These are phyloP conservation scores for Platanista minor DNA, from an alignment of 2,113 vertebrate genomes.

Conservation along the genomic window DNA sequence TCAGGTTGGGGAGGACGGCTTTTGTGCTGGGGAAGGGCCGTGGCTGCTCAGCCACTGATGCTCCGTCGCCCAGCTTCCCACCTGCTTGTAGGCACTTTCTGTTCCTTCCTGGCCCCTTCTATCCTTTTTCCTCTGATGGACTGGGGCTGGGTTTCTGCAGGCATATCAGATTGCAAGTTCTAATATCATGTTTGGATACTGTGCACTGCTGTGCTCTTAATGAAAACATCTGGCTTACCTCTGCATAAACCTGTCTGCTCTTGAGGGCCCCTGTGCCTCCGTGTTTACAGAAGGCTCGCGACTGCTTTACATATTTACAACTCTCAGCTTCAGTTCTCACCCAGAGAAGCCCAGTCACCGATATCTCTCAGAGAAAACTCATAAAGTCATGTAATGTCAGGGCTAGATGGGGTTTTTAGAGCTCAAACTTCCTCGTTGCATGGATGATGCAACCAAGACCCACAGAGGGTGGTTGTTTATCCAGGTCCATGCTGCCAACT, in stretches of 20 bases:
- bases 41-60: neutral
- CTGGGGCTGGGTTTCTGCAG: conserved; percentile 18
- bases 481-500: neutral
- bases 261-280: neutral
- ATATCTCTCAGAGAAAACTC: neutral
- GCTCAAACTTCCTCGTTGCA: neutral
- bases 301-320: neutral
- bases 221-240: conserved; percentile 59
- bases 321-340: neutral
- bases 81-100: conserved; percentile 26
- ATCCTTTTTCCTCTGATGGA: neutral
- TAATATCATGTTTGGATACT: conserved; percentile 28
- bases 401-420: neutral
- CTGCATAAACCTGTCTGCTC: conserved; percentile 30
- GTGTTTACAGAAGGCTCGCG: conserved; percentile 42
- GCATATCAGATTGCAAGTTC: conserved; percentile 23
- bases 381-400: neutral
- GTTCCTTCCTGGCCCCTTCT: neutral
- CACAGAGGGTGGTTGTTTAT: neutral
- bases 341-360: neutral
- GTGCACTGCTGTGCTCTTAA: conserved; percentile 9
- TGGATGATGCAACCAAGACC: neutral
- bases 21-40: neutral
- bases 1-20: neutral
- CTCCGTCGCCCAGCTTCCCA: neutral